Evolutionary conservation across 2,113 vertebrate species (phyloP).

Genomic region (Gadus macrocephalus): DNA sequence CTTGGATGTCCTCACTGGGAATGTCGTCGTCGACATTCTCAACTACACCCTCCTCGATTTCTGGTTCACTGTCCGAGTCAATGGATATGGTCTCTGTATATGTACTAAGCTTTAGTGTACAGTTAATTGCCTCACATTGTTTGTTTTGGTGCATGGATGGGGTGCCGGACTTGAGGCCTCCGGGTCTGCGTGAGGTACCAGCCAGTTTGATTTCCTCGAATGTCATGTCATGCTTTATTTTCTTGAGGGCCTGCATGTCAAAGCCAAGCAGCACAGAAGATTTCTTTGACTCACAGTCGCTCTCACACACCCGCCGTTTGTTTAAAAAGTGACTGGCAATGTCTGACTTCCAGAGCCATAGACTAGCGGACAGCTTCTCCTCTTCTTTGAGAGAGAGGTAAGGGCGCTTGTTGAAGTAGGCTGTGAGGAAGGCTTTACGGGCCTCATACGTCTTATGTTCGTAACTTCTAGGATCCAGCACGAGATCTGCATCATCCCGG

Average conservation of each 20-base stretch:
- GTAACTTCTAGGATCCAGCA: slow-evolving; percentile 87
- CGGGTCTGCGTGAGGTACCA: slow-evolving; percentile 59
- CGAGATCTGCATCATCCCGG: slow-evolving; percentile 78
- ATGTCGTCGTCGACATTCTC: slow-evolving; percentile 49
- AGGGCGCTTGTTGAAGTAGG: slow-evolving; percentile 91
- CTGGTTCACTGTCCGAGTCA: slow-evolving; percentile 66
- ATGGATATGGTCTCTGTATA: slow-evolving; percentile 62
- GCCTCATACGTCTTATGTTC: slow-evolving; percentile 92
- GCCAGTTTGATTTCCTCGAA: slow-evolving; percentile 76
- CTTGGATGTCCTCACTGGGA: slow-evolving; percentile 11
- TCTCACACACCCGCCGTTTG: slow-evolving; percentile 82
- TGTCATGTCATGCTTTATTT: slow-evolving; percentile 86
- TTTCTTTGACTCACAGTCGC: slow-evolving; percentile 79
- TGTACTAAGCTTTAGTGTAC: slow-evolving; percentile 37
- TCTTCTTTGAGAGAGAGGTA: slow-evolving; percentile 86
- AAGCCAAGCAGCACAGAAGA: slow-evolving; percentile 86
- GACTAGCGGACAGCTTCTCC: slow-evolving; percentile 86
- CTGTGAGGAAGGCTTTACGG: slow-evolving; percentile 91
- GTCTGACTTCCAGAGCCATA: slow-evolving; percentile 97
- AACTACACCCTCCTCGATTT: slow-evolving; percentile 51
- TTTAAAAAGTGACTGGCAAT: slow-evolving; percentile 88
- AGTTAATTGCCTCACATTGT: slow-evolving; percentile 37
- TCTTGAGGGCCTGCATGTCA: slow-evolving; percentile 87
- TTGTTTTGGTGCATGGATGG: slow-evolving; percentile 41
- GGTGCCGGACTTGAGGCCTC: slow-evolving; percentile 34